Evolutionary conservation across 2,888 invertebrate genomes (phyloP).

Genomic region (Caenorhabditis macrosperma): DNA sequence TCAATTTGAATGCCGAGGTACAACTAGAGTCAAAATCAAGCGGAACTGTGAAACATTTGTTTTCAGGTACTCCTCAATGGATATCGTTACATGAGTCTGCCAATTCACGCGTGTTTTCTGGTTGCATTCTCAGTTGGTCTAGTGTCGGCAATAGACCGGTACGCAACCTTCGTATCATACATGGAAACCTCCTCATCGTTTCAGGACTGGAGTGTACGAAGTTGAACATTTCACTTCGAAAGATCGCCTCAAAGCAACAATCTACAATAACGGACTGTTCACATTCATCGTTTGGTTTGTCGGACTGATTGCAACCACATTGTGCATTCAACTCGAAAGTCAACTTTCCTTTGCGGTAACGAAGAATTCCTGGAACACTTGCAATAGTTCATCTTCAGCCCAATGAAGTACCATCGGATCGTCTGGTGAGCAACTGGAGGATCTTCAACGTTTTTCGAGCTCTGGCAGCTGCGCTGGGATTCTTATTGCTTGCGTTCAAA

Average conservation of each 20-base stretch:
- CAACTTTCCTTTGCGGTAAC: slow-evolving; percentile 34
- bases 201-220: slow-evolving; percentile 51
- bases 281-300: slow-evolving; percentile 55
- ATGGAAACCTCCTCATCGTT: not conserved
- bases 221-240: slow-evolving; percentile 36
- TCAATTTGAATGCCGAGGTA: slow-evolving; percentile 68
- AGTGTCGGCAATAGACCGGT: slow-evolving; percentile 64
- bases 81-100: slow-evolving; percentile 64
- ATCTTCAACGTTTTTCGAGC: slow-evolving; percentile 53
- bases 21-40: not conserved
- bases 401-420: not conserved
- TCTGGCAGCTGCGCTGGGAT: slow-evolving; percentile 44
- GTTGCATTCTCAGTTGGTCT: slow-evolving; percentile 59
- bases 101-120: slow-evolving; percentile 62
- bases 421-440: slow-evolving; percentile 43
- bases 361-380: not conserved
- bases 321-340: slow-evolving; percentile 59
- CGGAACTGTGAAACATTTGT: not conserved
- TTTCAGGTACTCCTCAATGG: slow-evolving; percentile 61
- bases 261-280: slow-evolving; percentile 51
- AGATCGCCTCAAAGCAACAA: slow-evolving; percentile 15
- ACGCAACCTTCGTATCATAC: not conserved
- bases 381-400: slow-evolving; percentile 11
- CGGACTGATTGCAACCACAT: slow-evolving; percentile 44
- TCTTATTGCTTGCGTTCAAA: slow-evolving; percentile 57